Evolutionary conservation across 2,888 invertebrate genomes (phyloP).

Genomic region (Tortrix viridana): DNA sequence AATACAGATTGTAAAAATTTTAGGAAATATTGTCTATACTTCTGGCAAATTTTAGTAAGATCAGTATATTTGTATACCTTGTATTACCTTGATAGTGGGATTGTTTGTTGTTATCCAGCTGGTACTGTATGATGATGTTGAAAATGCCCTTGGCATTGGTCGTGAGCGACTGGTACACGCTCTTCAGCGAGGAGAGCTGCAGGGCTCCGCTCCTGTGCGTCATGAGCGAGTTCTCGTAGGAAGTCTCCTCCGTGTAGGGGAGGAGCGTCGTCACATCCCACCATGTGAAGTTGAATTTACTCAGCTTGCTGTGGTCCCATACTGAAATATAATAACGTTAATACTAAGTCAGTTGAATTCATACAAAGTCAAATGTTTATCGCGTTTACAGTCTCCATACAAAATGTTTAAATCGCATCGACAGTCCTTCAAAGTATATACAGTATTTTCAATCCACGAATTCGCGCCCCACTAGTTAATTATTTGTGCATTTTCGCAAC

Average conservation of each 20-base stretch:
- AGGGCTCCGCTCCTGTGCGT: conserved; percentile 90
- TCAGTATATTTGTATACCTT: too few relatives aligned
- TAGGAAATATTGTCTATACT: too few relatives aligned
- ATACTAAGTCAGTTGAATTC: background rate
- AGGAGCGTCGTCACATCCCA: conserved; percentile 94
- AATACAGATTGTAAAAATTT: too few relatives aligned
- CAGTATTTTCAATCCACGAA: too few relatives aligned
- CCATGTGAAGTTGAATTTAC: conserved; percentile 95
- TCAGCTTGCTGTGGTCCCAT: conserved; percentile 94
- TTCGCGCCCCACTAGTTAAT: too few relatives aligned
- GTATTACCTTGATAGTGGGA: conserved; percentile 89
- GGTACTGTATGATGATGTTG: conserved; percentile 91
- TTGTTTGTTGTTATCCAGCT: conserved; percentile 89
- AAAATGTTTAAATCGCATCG: too few relatives aligned
- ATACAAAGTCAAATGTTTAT: too few relatives aligned
- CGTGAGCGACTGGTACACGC: conserved; percentile 95
- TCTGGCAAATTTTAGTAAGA: too few relatives aligned
- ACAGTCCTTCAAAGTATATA: too few relatives aligned
- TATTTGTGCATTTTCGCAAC: too few relatives aligned
- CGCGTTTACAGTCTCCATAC: too few relatives aligned
- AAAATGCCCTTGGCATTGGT: conserved; percentile 94
- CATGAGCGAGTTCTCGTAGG: conserved; percentile 92
- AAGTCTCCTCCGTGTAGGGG: conserved; percentile 93
- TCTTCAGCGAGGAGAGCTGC: conserved; percentile 93
- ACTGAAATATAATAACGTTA: conserved; percentile 81